Percentiles rank a stretch among this genome's conserved stretches.
Conservation (phyloP, 1,140 invertebrate genomes). For the Pinna nobilis region DNA sequence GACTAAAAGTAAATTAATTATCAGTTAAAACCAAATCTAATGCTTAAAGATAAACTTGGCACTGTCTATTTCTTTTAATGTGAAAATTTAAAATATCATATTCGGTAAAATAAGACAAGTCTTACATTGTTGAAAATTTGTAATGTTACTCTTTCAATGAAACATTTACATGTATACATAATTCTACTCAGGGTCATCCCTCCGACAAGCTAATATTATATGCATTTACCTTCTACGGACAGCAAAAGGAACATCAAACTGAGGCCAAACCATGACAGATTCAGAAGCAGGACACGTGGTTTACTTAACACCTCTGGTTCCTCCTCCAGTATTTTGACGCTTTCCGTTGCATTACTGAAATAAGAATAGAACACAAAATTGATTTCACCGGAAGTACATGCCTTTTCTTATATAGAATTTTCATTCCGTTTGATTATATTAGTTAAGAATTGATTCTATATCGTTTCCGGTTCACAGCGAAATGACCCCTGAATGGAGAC, state of each 20-base stretch:
- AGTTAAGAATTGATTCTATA: neutral
- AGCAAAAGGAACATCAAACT: slow-evolving; percentile 69
- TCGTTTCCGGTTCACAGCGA: neutral
- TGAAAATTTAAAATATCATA: no score
- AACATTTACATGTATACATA: no score
- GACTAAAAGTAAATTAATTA: slow-evolving; percentile 51
- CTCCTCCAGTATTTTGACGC: slow-evolving; percentile 40
- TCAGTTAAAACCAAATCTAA: no score
- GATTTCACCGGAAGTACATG: no score
- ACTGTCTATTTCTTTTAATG: no score
- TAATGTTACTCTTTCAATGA: no score
- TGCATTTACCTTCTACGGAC: slow-evolving; percentile 64
- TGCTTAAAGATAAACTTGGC: no score
- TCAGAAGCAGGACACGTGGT: slow-evolving; percentile 55
- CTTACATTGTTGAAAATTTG: no score
- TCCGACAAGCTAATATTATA: no score
- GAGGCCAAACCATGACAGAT: slow-evolving; percentile 67
- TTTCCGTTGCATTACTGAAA: slow-evolving; percentile 44
- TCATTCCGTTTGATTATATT: no score
- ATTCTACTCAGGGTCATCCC: neutral
- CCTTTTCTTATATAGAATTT: no score
- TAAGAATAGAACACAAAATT: slow-evolving; percentile 14
- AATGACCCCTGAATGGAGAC: neutral
- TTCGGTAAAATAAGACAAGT: no score
- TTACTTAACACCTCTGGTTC: slow-evolving; percentile 48